phyloP scores from a whole-genome alignment of 2,888 invertebrate species.

The Ptychoptera albimana region DNA sequence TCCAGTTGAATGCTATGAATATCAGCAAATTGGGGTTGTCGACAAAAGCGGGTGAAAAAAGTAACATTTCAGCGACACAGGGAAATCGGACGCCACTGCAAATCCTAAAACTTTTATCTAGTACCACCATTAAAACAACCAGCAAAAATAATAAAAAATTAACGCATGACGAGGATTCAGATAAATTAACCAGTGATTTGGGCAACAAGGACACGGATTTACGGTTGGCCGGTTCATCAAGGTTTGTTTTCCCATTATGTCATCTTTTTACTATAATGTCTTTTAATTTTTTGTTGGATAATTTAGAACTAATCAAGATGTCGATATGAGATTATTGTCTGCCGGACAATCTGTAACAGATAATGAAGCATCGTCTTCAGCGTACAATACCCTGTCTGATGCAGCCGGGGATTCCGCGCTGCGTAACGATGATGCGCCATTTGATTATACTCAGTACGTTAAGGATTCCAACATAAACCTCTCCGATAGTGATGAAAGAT shows the following conservation, averaged over 20 bases:
- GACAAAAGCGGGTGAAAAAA: not conserved
- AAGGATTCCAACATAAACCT: conserved; percentile 26
- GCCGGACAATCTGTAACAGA: conserved; percentile 5
- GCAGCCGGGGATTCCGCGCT: no score
- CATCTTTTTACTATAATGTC: no score
- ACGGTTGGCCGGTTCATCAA: no score
- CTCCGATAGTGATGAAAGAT: conserved; percentile 5
- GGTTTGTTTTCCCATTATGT: no score
- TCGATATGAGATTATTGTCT: conserved; percentile 22
- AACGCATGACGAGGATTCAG: no score
- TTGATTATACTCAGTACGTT: conserved; percentile 30
- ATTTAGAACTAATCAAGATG: conserved; percentile 13
- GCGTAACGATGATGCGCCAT: conserved; percentile 14
- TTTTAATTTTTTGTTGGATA: no score
- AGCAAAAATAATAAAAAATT: no score
- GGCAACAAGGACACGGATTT: no score
- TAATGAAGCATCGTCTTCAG: not conserved
- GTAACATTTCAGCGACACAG: no score
- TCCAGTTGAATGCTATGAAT: conserved; percentile 42
- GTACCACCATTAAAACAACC: no score
- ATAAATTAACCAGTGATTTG: no score
- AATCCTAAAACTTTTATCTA: not conserved
- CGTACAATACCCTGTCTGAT: no score
- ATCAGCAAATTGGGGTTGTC: conserved; percentile 37
- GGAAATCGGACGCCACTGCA: not conserved